Evolutionary conservation across 1,140 invertebrate genomes (phyloP).

Genomic region (Cotesia typhae): DNA sequence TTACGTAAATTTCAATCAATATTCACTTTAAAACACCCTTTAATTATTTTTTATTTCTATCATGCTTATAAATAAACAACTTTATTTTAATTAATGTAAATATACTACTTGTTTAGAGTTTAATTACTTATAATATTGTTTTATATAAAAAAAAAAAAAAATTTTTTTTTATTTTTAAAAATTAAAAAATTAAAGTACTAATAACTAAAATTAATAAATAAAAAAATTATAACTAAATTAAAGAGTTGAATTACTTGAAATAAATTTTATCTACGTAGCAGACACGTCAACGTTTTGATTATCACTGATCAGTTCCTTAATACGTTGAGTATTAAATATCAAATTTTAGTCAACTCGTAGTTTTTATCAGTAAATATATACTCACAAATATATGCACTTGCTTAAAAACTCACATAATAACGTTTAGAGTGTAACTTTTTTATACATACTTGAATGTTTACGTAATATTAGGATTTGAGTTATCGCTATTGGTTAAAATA

Average conservation of each 20-base stretch:
- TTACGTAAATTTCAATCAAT: constrained; percentile 15
- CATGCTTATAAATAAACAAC: neutral
- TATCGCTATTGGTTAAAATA: neutral
- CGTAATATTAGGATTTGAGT: no score
- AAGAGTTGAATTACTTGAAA: neutral
- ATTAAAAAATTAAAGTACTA: no score
- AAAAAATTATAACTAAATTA: no score
- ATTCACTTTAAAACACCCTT: constrained; percentile 9
- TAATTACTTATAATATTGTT: neutral
- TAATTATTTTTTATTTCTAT: neutral
- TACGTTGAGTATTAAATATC: neutral
- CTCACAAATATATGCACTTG: neutral
- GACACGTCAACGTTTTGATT: constrained; percentile 30
- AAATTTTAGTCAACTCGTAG: neutral
- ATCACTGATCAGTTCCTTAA: constrained; percentile 11
- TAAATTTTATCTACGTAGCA: neutral
- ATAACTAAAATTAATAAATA: no score
- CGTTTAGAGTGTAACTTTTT: no score
- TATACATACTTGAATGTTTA: no score
- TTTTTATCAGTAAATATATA: constrained; percentile 21
- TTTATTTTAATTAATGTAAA: neutral
- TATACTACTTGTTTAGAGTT: neutral
- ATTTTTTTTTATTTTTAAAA: neutral
- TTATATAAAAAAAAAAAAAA: neutral
- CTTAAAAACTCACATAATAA: neutral